Conservation (phyloP, 2,888 invertebrate genomes). For the Amaurobius ferox region DNA sequence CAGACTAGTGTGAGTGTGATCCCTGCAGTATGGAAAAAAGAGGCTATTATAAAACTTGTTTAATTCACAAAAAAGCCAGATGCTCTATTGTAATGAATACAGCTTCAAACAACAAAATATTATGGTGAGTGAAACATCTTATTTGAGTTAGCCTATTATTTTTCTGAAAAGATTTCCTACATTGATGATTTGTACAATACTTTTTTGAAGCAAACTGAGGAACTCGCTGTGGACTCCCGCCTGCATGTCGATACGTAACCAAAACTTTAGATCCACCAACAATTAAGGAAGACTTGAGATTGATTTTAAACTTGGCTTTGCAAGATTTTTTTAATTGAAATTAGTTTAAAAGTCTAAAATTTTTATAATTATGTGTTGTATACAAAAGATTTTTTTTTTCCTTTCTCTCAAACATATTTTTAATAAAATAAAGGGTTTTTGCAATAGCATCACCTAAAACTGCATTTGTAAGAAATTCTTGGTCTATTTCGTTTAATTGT, state of each 20-base stretch:
- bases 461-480: too few species aligned
- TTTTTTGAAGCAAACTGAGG: slow-evolving; percentile 81
- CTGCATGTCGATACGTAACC: slow-evolving; percentile 80
- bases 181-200: slow-evolving; percentile 81
- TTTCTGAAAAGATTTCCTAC: slow-evolving; percentile 78
- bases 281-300: slow-evolving; percentile 78
- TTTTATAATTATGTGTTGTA: too few species aligned
- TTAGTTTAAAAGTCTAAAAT: too few species aligned
- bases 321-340: too few species aligned
- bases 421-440: too few species aligned
- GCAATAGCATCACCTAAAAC: too few species aligned
- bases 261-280: slow-evolving; percentile 84
- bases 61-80: slow-evolving; percentile 29
- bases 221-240: slow-evolving; percentile 80
- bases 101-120: slow-evolving; percentile 75
- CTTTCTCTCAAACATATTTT: too few species aligned
- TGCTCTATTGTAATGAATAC: slow-evolving; percentile 75
- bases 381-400: too few species aligned
- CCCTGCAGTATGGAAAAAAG: slow-evolving; percentile 70
- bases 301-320: slow-evolving; percentile 39
- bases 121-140: slow-evolving; percentile 77
- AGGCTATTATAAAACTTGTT: slow-evolving; percentile 43
- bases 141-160: slow-evolving; percentile 76
- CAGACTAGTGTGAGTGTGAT: too few species aligned
- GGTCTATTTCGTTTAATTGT: too few species aligned